phyloP scores from a whole-genome alignment of 2,797 vertebrate genomes.

The Parauchenoglanis punctatus region DNA sequence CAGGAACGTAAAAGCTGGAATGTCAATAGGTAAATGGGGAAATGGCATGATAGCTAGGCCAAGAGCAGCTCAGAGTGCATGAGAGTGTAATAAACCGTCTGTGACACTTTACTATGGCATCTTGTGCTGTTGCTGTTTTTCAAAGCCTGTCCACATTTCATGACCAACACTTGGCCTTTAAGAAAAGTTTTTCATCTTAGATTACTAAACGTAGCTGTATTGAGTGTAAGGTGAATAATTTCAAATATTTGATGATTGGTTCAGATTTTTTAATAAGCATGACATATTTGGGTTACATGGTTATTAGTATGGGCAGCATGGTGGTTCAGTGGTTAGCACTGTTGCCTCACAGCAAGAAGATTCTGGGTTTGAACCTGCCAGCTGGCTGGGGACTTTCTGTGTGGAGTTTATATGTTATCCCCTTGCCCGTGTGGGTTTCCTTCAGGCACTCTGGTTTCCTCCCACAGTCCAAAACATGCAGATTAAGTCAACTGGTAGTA shows the following conservation, averaged over 20 bases:
- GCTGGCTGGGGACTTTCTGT: no score
- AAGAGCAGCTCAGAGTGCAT: constrained; percentile 19
- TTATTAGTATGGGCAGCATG: no score
- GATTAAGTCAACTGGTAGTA: no score
- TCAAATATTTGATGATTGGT: not conserved
- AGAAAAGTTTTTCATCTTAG: not conserved
- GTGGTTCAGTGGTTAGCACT: no score
- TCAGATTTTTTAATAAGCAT: not conserved
- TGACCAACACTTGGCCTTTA: not conserved
- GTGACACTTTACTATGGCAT: constrained; percentile 55
- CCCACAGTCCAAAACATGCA: no score
- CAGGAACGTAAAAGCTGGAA: not conserved
- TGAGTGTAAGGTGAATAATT: not conserved
- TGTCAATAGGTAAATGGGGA: not conserved
- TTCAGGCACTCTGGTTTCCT: no score
- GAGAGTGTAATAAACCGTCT: constrained; percentile 67
- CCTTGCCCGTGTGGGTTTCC: no score
- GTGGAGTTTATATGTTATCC: no score
- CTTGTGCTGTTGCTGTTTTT: constrained; percentile 7
- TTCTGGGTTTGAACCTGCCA: no score
- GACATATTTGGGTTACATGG: not conserved
- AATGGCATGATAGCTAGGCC: not conserved
- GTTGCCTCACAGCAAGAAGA: no score
- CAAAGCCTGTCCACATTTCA: not conserved
- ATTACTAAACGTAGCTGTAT: not conserved